phyloP scores from a whole-genome alignment of 1,140 invertebrate species.

The Phymastichus coffea region DNA sequence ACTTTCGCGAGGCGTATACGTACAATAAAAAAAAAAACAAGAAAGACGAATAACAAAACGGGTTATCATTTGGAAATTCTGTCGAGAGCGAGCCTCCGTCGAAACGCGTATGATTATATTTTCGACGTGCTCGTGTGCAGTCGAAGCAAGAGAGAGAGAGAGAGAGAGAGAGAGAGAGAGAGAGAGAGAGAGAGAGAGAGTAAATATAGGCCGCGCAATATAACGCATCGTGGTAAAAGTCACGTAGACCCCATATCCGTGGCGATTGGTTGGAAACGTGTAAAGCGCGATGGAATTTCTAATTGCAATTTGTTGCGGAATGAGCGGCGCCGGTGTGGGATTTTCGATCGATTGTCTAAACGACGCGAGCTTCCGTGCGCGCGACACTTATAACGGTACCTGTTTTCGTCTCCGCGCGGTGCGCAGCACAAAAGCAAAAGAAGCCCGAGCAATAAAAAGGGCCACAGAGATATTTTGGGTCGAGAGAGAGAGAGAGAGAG shows the following conservation, averaged over 20 bases:
- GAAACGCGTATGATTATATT: not conserved
- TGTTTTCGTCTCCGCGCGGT: no score
- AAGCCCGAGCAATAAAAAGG: no score
- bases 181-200: slow-evolving; percentile 9
- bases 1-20: not conserved
- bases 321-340: no score
- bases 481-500: no score
- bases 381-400: no score
- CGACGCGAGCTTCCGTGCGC: no score
- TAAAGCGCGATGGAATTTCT: not conserved
- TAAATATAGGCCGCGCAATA: not conserved
- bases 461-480: no score
- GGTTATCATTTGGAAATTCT: no score
- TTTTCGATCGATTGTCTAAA: no score
- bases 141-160: not conserved
- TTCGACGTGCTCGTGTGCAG: not conserved
- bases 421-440: no score
- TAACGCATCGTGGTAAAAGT: not conserved
- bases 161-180: not conserved
- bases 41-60: no score
- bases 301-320: not conserved
- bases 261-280: not conserved
- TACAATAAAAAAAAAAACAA: slow-evolving; percentile 4
- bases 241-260: not conserved
- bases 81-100: not conserved